These are phyloP conservation scores for Dermochelys coriacea DNA, from an alignment of 2,797 vertebrate genomes.

Conservation along the genomic window DNA sequence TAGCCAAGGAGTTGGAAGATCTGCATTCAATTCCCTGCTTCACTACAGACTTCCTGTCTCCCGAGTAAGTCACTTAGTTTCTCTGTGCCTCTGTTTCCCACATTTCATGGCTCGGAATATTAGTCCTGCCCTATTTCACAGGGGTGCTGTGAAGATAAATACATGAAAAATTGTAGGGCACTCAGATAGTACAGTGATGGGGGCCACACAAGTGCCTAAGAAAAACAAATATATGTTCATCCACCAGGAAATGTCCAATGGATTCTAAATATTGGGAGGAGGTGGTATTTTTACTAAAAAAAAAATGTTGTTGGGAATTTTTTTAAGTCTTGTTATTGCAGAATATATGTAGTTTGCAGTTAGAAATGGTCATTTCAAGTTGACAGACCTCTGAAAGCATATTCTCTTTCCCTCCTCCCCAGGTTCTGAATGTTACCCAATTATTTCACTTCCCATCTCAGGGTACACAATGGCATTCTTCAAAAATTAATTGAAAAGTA, in stretches of 20 bases:
- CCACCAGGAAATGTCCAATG: not conserved
- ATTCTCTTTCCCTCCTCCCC: not conserved
- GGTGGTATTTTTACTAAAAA: not conserved
- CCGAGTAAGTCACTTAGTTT: not conserved
- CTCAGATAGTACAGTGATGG: not conserved
- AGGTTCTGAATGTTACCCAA: constrained; percentile 65
- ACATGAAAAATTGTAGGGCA: not conserved
- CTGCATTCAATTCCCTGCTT: not conserved
- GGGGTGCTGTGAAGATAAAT: not conserved
- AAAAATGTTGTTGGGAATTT: not conserved
- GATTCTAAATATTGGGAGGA: not conserved
- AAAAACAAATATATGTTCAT: not conserved
- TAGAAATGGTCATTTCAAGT: constrained; percentile 22
- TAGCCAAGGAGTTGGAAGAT: not conserved
- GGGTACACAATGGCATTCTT: constrained; percentile 42
- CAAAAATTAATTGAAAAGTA: constrained; percentile 49
- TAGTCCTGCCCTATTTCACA: not conserved
- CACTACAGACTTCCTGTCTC: not conserved
- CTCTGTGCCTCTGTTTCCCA: not conserved
- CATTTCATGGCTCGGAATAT: not conserved
- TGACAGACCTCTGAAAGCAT: not conserved
- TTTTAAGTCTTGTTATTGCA: not conserved
- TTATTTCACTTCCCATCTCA: constrained; percentile 46
- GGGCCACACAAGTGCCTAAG: not conserved
- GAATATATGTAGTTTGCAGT: not conserved